Evolutionary conservation across 2,888 invertebrate species (phyloP).

Genomic region (Cephus rjabovi): DNA sequence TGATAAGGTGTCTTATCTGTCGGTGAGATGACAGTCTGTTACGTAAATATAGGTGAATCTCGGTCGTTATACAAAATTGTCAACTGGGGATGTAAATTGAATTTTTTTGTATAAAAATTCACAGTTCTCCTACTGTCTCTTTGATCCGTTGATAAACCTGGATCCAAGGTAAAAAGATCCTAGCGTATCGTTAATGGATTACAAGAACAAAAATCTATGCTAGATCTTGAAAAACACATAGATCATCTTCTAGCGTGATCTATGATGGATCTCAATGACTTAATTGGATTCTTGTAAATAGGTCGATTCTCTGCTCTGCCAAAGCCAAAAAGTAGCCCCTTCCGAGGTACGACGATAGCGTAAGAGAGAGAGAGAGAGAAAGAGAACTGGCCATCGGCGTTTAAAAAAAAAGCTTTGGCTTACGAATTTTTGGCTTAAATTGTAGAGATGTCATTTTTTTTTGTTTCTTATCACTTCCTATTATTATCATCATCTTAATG

Average conservation of each 20-base stretch:
- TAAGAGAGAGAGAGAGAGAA: slow-evolving; percentile 6
- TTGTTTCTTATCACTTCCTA: background rate
- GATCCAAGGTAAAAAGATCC: background rate
- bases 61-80: background rate
- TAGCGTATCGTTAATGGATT: background rate
- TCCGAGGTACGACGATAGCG: slow-evolving; percentile 57
- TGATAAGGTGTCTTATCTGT: background rate
- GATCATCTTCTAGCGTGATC: background rate
- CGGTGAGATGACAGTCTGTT: background rate
- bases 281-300: slow-evolving; percentile 54
- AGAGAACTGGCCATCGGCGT: slow-evolving; percentile 45
- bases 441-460: background rate
- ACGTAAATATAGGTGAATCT: background rate
- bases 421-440: slow-evolving; percentile 42
- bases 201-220: background rate
- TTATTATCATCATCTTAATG: background rate
- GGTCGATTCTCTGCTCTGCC: slow-evolving; percentile 58
- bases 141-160: background rate
- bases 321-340: slow-evolving; percentile 59
- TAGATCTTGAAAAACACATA: background rate
- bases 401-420: slow-evolving; percentile 44
- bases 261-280: slow-evolving; percentile 13
- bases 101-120: background rate
- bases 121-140: background rate
- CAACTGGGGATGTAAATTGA: background rate